Evolutionary conservation across 30 jellyfish, hydroid and myxozoan genomes (phyloP).

Genomic region (Phacellophora camtschatica): DNA sequence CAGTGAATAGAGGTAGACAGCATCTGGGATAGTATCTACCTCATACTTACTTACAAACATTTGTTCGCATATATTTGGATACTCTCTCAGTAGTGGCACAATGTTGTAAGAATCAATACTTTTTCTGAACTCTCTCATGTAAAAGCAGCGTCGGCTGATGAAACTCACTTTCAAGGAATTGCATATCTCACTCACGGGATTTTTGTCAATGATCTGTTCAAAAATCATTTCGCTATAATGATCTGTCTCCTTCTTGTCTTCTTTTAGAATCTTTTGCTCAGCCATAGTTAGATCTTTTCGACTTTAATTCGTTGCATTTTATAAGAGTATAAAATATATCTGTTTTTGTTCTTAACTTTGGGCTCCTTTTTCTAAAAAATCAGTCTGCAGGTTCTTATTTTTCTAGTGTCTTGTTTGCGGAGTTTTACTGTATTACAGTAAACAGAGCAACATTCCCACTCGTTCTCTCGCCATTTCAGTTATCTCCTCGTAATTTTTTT

Average conservation of each 20-base stretch:
- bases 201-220: neutral
- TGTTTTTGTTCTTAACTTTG: too few relatives aligned
- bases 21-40: neutral
- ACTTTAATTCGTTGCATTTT: neutral
- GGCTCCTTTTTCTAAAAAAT: too few relatives aligned
- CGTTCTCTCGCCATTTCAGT: too few relatives aligned
- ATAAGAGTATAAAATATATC: too few relatives aligned
- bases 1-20: neutral
- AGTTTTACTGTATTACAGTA: too few relatives aligned
- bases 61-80: neutral
- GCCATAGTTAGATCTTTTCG: conserved; percentile 1
- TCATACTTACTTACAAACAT: neutral
- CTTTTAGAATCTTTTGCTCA: neutral
- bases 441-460: too few relatives aligned
- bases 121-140: conserved; percentile 6
- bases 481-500: too few relatives aligned
- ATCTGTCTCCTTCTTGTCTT: neutral
- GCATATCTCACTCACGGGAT: neutral
- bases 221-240: neutral
- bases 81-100: neutral
- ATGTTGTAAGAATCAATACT: neutral
- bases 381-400: too few relatives aligned
- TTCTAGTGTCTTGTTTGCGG: too few relatives aligned
- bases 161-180: neutral
- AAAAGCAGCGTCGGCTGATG: neutral